Base-by-base conservation (phyloP, 2,797 vertebrate genomes). In the Lepidocolaptes lacrymiger region DNA sequence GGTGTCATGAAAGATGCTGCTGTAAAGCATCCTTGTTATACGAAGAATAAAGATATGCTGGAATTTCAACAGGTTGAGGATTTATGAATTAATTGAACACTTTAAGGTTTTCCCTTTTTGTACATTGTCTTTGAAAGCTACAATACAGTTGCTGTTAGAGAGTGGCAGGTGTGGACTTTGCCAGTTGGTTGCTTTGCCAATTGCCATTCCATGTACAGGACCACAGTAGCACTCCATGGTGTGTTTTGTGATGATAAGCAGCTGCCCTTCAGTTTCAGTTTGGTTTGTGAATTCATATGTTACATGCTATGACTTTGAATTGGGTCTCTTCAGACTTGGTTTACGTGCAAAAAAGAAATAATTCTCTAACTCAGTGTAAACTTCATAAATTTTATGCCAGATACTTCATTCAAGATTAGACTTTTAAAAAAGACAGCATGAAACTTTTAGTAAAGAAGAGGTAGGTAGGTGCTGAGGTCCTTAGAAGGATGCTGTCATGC, bases 141-240 rank as follows among this genome's bases (percentile, higher is more conserved):
- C 55, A 74, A 10, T 63, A 2, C 11, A 23, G 14, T 52, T 86
- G 51, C 51, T 71, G 34, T 12, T 76, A 46, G 64, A 71, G 80
- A 32, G 23, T 48, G 37, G 34, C 14, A 51, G 30, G 14, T 11
- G 0, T 59, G 46, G 34, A 20, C 51, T 76, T 67, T 76, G 76
- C 34, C 10, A 39, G 1, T 11, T 78, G 51, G n/a, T 58, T 37
- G 41, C 44, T 44, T 44, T 44, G 44, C 44, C 22, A 52, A 49
- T 49, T 49, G 26, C 46, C 16, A 1, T 75, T 74, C 0, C 1
- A 24, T 63, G 9, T 54, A 12, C 55, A 48, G 48, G 49, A 72
- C 55, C 17, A 23, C 22, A 62, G 18, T 7, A 58, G 26, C 6
- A 8, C 37, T 46, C 0, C 0, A 0, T 28, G n/a, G 11, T 49